Base-by-base conservation (phyloP, 2,888 invertebrate species). In the Pseudanteris insignis region DNA sequence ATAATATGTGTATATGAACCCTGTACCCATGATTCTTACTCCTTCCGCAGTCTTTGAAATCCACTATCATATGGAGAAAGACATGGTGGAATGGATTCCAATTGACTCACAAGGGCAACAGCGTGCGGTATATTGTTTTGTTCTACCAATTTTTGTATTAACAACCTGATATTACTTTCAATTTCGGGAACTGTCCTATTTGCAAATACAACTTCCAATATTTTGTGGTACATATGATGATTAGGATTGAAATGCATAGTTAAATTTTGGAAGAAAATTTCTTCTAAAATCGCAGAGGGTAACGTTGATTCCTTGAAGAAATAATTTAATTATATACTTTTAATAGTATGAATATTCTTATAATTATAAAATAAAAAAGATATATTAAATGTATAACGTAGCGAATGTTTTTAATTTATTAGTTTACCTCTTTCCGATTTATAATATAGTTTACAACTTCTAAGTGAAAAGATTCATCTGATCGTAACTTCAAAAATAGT, bases 251-350 rank as follows among this genome's bases (percentile, higher is more conserved):
- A 79, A 9, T 51, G 70, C 5, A 67, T 57, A 5, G 79, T 78
- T 37, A 79, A 67, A 44, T 79, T 70, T 57, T 73, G 75, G 37
- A 75, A 71, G 47, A 79, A 79, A 2, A 79, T 50, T 63, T 74
- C 72, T 65, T 78, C 75, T 33, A 79, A 51, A 43, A 78, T 70
- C 28, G 66, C 63, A 29, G 70, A 36, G n/a, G 73, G 59, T 18
- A 77, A 60, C 10, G 63, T 64, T 2, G 68, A 18, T 6, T 63
- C 55, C 78, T 77, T 18, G 10, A 25, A 38, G 2, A 38, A 9
- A 37, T 11, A 15, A 11, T 10, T 28, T 2, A 38, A 10, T 21
- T 15, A 30, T n/a, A 38, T 2, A 34, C 14, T 43, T 48, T 37
- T 6, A 34, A 6, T 10, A 33, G 26, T 14, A n/a, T n/a, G 21